Conservation (phyloP, 2,797 vertebrate genomes). For the Podarcis lilfordi region DNA sequence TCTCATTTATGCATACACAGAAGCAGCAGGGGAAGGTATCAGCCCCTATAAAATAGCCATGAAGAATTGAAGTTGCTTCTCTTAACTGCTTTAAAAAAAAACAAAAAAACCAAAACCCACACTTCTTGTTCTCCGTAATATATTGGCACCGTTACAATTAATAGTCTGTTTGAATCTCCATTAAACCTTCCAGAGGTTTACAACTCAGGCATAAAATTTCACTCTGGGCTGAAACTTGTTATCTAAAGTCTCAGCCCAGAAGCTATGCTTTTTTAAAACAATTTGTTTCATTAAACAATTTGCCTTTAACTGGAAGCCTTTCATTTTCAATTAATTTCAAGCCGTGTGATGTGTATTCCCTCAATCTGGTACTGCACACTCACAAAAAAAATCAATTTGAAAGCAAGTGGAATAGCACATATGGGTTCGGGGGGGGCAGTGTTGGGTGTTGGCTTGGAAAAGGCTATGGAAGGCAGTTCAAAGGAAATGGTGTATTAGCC, state of each 20-base stretch:
- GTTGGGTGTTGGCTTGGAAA: neutral
- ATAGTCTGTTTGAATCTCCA: conserved; percentile 71
- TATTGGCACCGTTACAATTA: conserved; percentile 71
- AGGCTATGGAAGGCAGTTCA: neutral
- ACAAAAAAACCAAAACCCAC: conserved; percentile 27
- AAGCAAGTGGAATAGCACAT: neutral
- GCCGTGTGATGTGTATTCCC: conserved; percentile 22
- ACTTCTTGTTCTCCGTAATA: conserved; percentile 62
- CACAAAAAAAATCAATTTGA: neutral
- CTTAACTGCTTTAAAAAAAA: conserved; percentile 17
- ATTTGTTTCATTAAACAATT: conserved; percentile 61
- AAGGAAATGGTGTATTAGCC: neutral
- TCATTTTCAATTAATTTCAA: conserved; percentile 63
- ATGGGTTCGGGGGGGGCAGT: neutral
- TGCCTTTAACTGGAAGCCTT: conserved; percentile 54
- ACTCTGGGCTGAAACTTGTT: conserved; percentile 65
- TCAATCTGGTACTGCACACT: conserved; percentile 20
- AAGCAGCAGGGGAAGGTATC: conserved; percentile 54
- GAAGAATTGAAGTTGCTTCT: conserved; percentile 67
- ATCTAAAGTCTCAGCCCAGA: conserved; percentile 62
- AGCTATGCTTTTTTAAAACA: conserved; percentile 48
- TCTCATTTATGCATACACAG: conserved; percentile 44
- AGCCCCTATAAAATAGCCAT: conserved; percentile 64
- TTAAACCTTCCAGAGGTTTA: conserved; percentile 68
- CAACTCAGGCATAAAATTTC: conserved; percentile 65